Evolutionary conservation across 2,113 vertebrate genomes (phyloP), one percentile per base, ranked within the genome.

Genomic region (Athene cunicularia): DNA sequence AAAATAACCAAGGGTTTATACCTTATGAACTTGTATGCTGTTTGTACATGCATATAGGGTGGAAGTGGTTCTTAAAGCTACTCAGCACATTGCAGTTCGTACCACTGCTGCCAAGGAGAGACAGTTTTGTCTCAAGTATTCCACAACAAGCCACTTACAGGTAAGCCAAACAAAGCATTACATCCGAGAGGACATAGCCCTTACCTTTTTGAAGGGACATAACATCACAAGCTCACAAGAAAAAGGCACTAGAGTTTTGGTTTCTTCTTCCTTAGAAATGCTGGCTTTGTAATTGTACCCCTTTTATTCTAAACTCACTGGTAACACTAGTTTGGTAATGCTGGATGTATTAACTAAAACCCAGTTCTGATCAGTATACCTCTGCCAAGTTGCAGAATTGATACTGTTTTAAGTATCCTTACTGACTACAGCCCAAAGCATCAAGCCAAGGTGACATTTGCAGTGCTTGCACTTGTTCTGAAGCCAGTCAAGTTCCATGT

Each of bases 191-290:
- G 90, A 95, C 86, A 47, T 12, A 35, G 91, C 90, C 95, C 94
- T 94, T 93, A 88, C 67, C 43, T 84, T 63, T 92, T 88, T 75
- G 66, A 93, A 86, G 53, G 85, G 92, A 86, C 63, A 8, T 5
- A 75, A 91, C 49, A 86, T 58, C 68, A 83, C 87, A 95, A 93
- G 80, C 82, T 94, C 84, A 67, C 95, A 96, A 93, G 82, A 96
- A 93, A 97, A 98, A 98, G 97, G 98, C 98, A 98, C 98, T 93
- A 39, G 73, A 95, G 95, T 95, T 97, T 92, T 92, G 81, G 8
- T 56, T 86, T 66, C 76, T 88, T 50, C 30, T 47, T 94, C 89
- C 93, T 97, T 93, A 95, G 88, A 95, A 98, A 95, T 89, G 94
- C 97, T 95, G 97, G 93, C 95, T 97, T 96, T 94, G 43, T 82